Conservation (phyloP, 2,113 vertebrate genomes). For the Rhombomys opimus region DNA sequence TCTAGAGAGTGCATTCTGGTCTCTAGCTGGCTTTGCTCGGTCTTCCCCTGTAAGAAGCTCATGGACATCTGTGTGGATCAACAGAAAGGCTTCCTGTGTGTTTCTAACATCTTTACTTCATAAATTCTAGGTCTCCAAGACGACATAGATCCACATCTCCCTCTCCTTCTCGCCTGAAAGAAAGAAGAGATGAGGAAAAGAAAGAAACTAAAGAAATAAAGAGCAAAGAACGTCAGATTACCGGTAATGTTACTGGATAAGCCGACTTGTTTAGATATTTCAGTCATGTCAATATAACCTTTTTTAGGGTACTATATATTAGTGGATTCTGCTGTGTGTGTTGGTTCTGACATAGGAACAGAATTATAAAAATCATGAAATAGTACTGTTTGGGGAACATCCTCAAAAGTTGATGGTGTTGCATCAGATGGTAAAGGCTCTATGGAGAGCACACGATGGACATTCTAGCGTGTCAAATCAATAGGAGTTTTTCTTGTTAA, state of each 20-base stretch:
- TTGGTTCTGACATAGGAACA: not conserved
- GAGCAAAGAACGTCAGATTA: conserved; percentile 94
- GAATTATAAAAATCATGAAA: conserved; percentile 53
- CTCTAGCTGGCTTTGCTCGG: not conserved
- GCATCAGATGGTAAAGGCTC: not conserved
- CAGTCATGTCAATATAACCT: conserved; percentile 46
- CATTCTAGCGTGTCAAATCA: not conserved
- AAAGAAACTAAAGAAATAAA: conserved; percentile 90
- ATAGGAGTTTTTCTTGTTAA: conserved; percentile 35
- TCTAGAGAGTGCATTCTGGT: not conserved
- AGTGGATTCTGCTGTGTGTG: not conserved
- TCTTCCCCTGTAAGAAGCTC: not conserved
- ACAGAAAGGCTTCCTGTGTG: not conserved
- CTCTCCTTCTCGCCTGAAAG: conserved; percentile 92
- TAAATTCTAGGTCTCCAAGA: conserved; percentile 91
- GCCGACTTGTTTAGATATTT: conserved; percentile 13
- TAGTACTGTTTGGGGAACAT: conserved; percentile 21
- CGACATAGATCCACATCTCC: conserved; percentile 92
- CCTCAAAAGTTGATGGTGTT: not conserved
- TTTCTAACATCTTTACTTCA: not conserved
- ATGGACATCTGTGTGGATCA: not conserved
- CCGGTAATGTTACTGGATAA: conserved; percentile 87
- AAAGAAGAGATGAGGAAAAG: conserved; percentile 94
- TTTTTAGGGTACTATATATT: not conserved
- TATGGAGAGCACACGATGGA: not conserved